Conservation (phyloP, 1,140 invertebrate species). For the Diachasmimorpha longicaudata region DNA sequence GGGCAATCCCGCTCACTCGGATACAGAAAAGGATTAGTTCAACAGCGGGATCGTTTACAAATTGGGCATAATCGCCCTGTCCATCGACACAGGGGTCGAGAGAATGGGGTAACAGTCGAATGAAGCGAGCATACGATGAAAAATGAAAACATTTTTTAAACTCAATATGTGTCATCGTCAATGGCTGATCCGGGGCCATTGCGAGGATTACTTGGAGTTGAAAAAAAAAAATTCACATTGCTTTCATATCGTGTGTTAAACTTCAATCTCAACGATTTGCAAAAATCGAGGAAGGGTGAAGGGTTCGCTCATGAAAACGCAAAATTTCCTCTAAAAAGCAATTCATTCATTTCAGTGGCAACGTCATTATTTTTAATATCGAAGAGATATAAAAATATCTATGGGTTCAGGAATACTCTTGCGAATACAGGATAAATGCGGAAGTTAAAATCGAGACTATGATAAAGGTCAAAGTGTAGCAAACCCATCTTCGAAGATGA, state of each 20-base stretch:
- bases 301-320: too few species aligned
- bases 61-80: constrained; percentile 41
- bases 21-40: constrained; percentile 37
- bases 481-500: background rate
- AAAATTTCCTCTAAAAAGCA: too few species aligned
- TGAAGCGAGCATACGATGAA: background rate
- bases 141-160: background rate
- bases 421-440: too few species aligned
- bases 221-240: background rate
- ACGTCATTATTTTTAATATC: background rate
- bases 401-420: too few species aligned
- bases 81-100: background rate
- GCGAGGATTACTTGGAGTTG: background rate
- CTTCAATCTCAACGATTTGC: background rate
- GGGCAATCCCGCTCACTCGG: constrained; percentile 26
- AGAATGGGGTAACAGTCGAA: background rate
- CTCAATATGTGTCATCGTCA: constrained; percentile 9
- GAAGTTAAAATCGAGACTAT: too few species aligned
- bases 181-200: background rate
- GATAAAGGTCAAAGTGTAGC: too few species aligned
- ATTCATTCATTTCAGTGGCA: background rate
- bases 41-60: constrained; percentile 43
- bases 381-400: background rate
- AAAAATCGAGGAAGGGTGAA: background rate
- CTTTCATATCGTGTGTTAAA: background rate